A percentile compares a stretch with the other conserved stretches of the same genome.
phyloP scores from a whole-genome alignment of 2,888 invertebrate species.

The Nomada fabriciana region DNA sequence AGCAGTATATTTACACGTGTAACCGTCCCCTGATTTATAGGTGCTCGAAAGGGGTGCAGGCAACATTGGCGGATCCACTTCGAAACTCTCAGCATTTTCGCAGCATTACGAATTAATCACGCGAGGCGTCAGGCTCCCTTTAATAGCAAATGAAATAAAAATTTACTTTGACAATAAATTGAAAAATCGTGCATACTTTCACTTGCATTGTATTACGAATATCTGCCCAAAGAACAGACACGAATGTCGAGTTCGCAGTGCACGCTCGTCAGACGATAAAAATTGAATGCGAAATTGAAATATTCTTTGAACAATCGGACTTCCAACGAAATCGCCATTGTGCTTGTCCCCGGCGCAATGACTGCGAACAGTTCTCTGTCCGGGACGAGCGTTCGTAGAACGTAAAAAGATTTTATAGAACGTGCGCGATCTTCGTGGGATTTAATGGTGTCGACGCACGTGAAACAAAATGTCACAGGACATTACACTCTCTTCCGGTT shows the following conservation, averaged over 20 bases:
- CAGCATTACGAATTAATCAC: conserved; percentile 55
- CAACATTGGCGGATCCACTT: conserved; percentile 37
- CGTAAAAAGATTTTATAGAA: conserved; percentile 35
- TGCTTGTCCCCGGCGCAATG: background rate
- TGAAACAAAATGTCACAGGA: conserved; percentile 68
- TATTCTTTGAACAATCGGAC: background rate
- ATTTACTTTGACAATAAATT: background rate
- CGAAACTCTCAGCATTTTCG: conserved; percentile 35
- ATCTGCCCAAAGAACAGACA: background rate
- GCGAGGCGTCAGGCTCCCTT: background rate
- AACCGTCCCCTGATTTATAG: conserved; percentile 73
- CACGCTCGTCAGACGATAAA: background rate
- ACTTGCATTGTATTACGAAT: background rate
- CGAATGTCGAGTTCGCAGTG: background rate
- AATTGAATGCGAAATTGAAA: background rate
- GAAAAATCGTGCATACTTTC: background rate
- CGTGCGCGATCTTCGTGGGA: conserved; percentile 47
- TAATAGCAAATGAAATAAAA: too few species aligned
- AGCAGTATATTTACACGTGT: conserved; percentile 71
- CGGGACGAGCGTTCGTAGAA: conserved; percentile 7
- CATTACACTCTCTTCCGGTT: conserved; percentile 71
- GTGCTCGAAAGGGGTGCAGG: conserved; percentile 45
- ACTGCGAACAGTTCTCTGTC: background rate
- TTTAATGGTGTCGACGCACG: conserved; percentile 55
- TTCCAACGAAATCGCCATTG: background rate